phyloP scores from a whole-genome alignment of 2,888 invertebrate species.

The Drosophila colorata region DNA sequence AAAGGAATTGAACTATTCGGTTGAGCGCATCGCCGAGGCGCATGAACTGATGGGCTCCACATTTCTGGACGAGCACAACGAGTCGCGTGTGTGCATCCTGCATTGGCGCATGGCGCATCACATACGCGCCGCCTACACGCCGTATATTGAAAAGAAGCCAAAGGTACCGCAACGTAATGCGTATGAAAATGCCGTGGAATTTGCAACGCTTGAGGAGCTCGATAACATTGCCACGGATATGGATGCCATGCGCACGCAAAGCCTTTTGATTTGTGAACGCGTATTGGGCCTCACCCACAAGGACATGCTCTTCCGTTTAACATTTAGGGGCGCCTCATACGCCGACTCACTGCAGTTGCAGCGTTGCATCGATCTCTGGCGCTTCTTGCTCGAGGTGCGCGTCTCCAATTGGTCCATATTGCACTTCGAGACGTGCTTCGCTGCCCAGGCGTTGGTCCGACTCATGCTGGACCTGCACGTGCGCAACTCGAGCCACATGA shows the following conservation, averaged over 20 bases:
- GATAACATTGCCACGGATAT: slow-evolving; percentile 91
- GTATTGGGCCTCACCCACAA: slow-evolving; percentile 94
- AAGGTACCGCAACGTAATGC: slow-evolving; percentile 87
- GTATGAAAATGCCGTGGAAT: slow-evolving; percentile 91
- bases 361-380: slow-evolving; percentile 95
- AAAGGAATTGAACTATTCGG: slow-evolving; percentile 87
- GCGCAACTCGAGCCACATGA: slow-evolving; percentile 85
- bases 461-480: slow-evolving; percentile 91
- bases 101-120: slow-evolving; percentile 93
- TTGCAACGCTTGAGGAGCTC: slow-evolving; percentile 90
- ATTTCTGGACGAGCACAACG: slow-evolving; percentile 94
- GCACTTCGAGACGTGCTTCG: slow-evolving; percentile 92
- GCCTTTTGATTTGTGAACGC: slow-evolving; percentile 94
- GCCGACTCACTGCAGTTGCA: slow-evolving; percentile 91
- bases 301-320: slow-evolving; percentile 93
- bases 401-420: slow-evolving; percentile 92
- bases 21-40: slow-evolving; percentile 92
- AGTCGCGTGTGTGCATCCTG: slow-evolving; percentile 89
- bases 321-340: slow-evolving; percentile 91
- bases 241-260: slow-evolving; percentile 94
- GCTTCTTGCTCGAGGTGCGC: slow-evolving; percentile 92
- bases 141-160: slow-evolving; percentile 80
- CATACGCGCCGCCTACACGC: slow-evolving; percentile 86
- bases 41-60: slow-evolving; percentile 94
- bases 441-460: slow-evolving; percentile 93